Conservation (phyloP, 2,888 invertebrate genomes). For the Zaprionus bogoriensis region DNA sequence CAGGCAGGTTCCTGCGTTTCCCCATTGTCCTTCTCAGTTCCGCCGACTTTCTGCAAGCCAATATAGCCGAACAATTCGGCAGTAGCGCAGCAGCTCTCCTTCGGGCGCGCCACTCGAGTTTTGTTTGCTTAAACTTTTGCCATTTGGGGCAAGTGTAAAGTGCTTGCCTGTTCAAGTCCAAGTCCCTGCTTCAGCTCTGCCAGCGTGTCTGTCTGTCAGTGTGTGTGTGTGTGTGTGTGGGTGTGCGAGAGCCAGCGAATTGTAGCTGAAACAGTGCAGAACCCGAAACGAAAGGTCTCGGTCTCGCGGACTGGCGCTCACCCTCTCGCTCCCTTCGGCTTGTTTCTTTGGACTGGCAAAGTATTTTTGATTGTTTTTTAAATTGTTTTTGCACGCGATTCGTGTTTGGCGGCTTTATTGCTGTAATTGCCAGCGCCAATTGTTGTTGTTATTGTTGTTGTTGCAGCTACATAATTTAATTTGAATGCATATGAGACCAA, state of each 20-base stretch:
- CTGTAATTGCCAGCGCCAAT: constrained; percentile 62
- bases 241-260: constrained; percentile 39
- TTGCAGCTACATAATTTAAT: constrained; percentile 72
- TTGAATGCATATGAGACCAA: constrained; percentile 72
- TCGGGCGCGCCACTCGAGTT: constrained; percentile 61
- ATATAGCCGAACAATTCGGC: not conserved
- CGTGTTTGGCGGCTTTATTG: constrained; percentile 72
- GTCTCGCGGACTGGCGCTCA: not conserved
- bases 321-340: not conserved
- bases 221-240: constrained; percentile 22
- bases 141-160: constrained; percentile 71
- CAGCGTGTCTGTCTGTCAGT: not conserved
- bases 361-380: constrained; percentile 75
- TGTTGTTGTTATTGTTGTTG: constrained; percentile 34
- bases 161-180: constrained; percentile 49
- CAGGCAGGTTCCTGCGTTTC: no score
- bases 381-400: constrained; percentile 79
- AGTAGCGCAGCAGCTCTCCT: constrained; percentile 12
- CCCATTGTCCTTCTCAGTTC: no score
- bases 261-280: no score
- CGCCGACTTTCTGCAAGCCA: not conserved
- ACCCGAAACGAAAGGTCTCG: no score
- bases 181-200: not conserved
- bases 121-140: constrained; percentile 76
- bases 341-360: constrained; percentile 3